Percentiles rank a stretch among this genome's conserved stretches.
Evolutionary conservation across 2,797 vertebrate species (phyloP).

Genomic region (Darevskia mixta): DNA sequence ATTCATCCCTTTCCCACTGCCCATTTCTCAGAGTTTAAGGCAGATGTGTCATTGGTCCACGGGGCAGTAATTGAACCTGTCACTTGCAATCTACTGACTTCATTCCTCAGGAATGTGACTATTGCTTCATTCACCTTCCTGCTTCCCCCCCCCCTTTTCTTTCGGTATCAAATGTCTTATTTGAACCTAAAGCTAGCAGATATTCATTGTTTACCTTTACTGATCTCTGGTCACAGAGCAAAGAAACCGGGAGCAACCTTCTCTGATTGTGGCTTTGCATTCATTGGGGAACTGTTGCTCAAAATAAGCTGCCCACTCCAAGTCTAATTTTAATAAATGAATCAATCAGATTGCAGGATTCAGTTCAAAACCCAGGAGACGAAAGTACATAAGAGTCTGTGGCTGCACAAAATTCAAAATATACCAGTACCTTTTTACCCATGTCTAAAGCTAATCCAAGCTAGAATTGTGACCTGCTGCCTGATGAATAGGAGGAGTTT

Average conservation of each 20-base stretch:
- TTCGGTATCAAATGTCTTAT: slow-evolving; percentile 70
- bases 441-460: slow-evolving; percentile 4
- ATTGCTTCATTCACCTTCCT: slow-evolving; percentile 72
- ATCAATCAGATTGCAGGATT: not conserved
- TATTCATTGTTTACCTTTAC: slow-evolving; percentile 68
- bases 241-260: slow-evolving; percentile 49
- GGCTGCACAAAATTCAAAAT: slow-evolving; percentile 1
- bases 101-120: slow-evolving; percentile 81
- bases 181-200: slow-evolving; percentile 66
- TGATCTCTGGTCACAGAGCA: slow-evolving; percentile 44
- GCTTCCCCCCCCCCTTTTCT: slow-evolving; percentile 58
- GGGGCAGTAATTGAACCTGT: slow-evolving; percentile 84
- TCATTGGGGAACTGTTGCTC: slow-evolving; percentile 36
- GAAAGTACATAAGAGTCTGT: slow-evolving; percentile 26
- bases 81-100: slow-evolving; percentile 84
- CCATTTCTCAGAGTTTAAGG: slow-evolving; percentile 84
- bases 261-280: slow-evolving; percentile 46
- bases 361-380: slow-evolving; percentile 25
- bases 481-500: not conserved
- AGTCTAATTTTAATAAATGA: slow-evolving; percentile 56
- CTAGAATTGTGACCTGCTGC: not conserved
- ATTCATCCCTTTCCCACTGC: slow-evolving; percentile 84
- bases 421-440: not conserved
- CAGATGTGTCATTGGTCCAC: slow-evolving; percentile 80
- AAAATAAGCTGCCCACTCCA: slow-evolving; percentile 43